phyloP scores from a whole-genome alignment of 2,888 invertebrate species.

The Gerris lacustris region DNA sequence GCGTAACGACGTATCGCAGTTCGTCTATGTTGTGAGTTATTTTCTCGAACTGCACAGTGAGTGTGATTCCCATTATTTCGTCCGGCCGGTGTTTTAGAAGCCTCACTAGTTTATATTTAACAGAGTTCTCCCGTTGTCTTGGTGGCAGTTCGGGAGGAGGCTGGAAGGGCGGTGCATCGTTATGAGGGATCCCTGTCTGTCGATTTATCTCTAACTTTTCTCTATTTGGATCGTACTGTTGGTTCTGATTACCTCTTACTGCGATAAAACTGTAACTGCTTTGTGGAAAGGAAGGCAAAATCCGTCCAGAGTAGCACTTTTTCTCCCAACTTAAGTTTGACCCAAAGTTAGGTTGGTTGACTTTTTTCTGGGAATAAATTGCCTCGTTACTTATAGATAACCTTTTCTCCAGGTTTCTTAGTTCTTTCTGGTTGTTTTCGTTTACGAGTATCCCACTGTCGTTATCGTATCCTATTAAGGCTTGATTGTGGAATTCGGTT shows the following conservation, averaged over 20 bases:
- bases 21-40: slow-evolving; percentile 45
- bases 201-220: not conserved
- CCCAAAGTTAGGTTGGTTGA: slow-evolving; percentile 9
- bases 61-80: slow-evolving; percentile 57
- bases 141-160: slow-evolving; percentile 47
- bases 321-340: slow-evolving; percentile 20
- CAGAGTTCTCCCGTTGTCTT: slow-evolving; percentile 34
- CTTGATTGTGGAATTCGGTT: slow-evolving; percentile 45
- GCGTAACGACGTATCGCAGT: slow-evolving; percentile 44
- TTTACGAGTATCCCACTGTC: slow-evolving; percentile 32
- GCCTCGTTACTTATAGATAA: slow-evolving; percentile 19
- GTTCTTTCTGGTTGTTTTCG: slow-evolving; percentile 30
- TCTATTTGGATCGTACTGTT: slow-evolving; percentile 12
- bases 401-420: slow-evolving; percentile 15
- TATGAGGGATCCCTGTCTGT: slow-evolving; percentile 29
- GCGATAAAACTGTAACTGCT: slow-evolving; percentile 1
- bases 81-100: slow-evolving; percentile 52
- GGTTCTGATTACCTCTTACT: not conserved
- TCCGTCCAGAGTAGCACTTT: slow-evolving; percentile 22
- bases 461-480: slow-evolving; percentile 39
- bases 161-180: slow-evolving; percentile 37
- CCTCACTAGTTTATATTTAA: slow-evolving; percentile 40
- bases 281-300: slow-evolving; percentile 21
- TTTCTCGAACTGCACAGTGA: slow-evolving; percentile 52
- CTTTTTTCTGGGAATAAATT: slow-evolving; percentile 6